Percentiles rank a stretch among this genome's conserved stretches.
Evolutionary conservation across 1,140 invertebrate genomes (phyloP).

Genomic region (Pseudomyrmex flavicornis): DNA sequence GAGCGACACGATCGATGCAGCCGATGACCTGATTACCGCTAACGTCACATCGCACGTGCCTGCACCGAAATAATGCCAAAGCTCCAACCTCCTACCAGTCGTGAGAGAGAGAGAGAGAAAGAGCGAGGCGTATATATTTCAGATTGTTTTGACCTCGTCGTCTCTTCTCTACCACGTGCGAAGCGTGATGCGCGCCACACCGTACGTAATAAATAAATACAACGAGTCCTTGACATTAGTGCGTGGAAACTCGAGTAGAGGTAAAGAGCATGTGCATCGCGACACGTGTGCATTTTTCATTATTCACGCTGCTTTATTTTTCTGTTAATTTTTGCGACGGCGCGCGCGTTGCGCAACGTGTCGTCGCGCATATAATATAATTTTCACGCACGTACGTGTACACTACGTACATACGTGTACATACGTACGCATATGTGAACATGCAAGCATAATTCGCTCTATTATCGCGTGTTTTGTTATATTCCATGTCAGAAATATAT

Average conservation of each 20-base stretch:
- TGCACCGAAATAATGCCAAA: conserved; percentile 70
- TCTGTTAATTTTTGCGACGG: background rate
- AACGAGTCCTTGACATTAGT: conserved; percentile 45
- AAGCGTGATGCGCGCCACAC: conserved; percentile 25
- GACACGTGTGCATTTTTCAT: conserved; percentile 13
- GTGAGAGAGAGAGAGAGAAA: no score
- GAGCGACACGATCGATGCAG: conserved; percentile 70
- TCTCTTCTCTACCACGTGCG: conserved; percentile 39
- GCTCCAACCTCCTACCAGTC: conserved; percentile 19
- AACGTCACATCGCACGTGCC: conserved; percentile 69
- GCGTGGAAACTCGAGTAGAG: conserved; percentile 32
- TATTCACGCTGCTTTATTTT: conserved; percentile 16
- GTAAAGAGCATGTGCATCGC: conserved; percentile 22
- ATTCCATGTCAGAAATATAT: background rate
- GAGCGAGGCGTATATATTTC: conserved; percentile 31
- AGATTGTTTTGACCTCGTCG: conserved; percentile 53
- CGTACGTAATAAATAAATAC: conserved; percentile 48
- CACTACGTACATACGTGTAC: no score
- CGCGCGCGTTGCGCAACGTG: no score
- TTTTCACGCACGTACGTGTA: no score
- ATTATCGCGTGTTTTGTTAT: no score
- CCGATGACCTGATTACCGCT: conserved; percentile 72
- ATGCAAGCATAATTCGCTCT: background rate
- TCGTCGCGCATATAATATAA: no score
- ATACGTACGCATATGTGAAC: background rate